Percentiles rank a stretch among this genome's conserved stretches.
phyloP scores from a whole-genome alignment of 2,797 vertebrate species.

The Mormyrus hasselquistii region DNA sequence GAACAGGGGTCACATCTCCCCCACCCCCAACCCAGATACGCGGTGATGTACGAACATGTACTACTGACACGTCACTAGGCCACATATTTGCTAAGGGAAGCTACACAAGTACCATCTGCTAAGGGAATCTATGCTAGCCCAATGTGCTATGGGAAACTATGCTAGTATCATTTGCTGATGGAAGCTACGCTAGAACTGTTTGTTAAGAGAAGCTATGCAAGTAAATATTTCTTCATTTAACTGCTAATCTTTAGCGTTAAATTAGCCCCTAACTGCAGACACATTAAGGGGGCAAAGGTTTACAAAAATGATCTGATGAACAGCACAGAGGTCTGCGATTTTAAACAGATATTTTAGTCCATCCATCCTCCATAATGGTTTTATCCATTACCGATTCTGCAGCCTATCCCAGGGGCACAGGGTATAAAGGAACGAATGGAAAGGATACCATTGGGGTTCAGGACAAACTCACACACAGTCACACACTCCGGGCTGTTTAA shows the following conservation, averaged over 20 bases:
- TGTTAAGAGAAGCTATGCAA: background rate
- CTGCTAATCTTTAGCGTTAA: background rate
- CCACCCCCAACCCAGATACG: background rate
- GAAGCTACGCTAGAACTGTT: background rate
- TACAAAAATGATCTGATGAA: background rate
- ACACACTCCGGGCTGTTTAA: background rate
- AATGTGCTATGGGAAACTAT: background rate
- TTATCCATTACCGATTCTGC: background rate
- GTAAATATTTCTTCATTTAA: background rate
- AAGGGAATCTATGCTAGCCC: background rate
- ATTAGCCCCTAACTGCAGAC: background rate
- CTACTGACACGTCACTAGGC: background rate
- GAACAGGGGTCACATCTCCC: background rate
- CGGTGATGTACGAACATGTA: background rate
- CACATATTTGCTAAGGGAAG: background rate
- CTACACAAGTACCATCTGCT: background rate
- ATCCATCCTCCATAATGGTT: background rate
- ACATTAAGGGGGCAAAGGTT: background rate
- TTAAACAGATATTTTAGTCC: background rate
- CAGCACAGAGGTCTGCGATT: background rate
- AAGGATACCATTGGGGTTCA: background rate
- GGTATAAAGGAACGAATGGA: background rate
- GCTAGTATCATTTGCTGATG: background rate
- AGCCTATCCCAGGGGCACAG: background rate
- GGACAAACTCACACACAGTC: background rate